A percentile compares a stretch with the other conserved stretches of the same genome.
phyloP scores from a whole-genome alignment of 1,140 invertebrate species.

The Bombus affinis region DNA sequence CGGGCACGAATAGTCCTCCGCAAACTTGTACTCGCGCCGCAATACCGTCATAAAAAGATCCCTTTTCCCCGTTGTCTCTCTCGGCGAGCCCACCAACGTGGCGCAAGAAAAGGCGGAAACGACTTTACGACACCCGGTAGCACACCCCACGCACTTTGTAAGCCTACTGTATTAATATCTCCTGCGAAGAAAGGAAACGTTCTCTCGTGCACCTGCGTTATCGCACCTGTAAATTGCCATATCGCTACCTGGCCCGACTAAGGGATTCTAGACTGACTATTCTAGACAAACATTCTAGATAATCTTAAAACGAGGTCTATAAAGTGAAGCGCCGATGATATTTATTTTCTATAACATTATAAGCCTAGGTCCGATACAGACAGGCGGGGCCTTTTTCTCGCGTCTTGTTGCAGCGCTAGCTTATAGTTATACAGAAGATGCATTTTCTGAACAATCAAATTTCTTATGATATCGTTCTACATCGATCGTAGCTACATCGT shows the following conservation, averaged over 20 bases:
- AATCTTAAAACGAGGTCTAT: neutral
- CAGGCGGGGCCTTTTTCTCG: too few relatives aligned
- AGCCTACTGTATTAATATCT: conserved; percentile 68
- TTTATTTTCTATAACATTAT: neutral
- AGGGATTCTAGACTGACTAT: conserved; percentile 28
- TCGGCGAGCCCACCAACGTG: conserved; percentile 62
- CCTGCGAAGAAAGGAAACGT: conserved; percentile 44
- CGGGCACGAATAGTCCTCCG: conserved; percentile 49
- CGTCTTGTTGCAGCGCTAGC: neutral
- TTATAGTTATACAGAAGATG: neutral
- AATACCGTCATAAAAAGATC: conserved; percentile 56
- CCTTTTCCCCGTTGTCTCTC: conserved; percentile 52
- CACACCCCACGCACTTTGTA: conserved; percentile 57
- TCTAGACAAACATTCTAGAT: conserved; percentile 10
- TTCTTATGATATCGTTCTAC: too few relatives aligned
- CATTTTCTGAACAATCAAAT: too few relatives aligned
- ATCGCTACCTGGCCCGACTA: conserved; percentile 53
- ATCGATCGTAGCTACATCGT: too few relatives aligned
- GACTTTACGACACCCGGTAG: conserved; percentile 73
- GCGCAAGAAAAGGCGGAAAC: conserved; percentile 58
- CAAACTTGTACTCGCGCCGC: conserved; percentile 57
- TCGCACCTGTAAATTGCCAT: conserved; percentile 61
- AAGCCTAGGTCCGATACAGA: neutral
- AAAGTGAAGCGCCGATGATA: too few relatives aligned
- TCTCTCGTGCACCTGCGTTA: conserved; percentile 54